These are phyloP conservation scores for Tortrix viridana DNA, from an alignment of 2,888 invertebrate genomes.

Conservation along the genomic window DNA sequence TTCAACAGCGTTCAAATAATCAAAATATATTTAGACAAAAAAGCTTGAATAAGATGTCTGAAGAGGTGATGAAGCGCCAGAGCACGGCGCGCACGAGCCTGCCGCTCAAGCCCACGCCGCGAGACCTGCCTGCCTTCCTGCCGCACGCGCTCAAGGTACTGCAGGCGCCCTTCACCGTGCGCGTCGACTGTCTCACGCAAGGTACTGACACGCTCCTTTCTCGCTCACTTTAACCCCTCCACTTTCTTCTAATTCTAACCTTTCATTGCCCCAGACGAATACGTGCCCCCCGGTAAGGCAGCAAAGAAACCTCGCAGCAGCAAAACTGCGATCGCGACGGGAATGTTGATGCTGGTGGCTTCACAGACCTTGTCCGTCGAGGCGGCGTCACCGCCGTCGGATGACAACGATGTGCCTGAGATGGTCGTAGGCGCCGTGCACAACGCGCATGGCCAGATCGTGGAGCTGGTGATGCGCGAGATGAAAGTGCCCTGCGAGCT, in stretches of 20 bases:
- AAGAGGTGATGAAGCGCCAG: background rate
- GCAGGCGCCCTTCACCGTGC: too few relatives aligned
- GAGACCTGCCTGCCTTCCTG: constrained; percentile 45
- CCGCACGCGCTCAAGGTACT: constrained; percentile 42
- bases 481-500: constrained; percentile 44
- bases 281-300: too few relatives aligned
- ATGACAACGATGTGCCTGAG: background rate
- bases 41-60: background rate
- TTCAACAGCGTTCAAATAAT: background rate
- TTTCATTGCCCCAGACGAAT: too few relatives aligned
- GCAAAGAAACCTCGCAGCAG: too few relatives aligned
- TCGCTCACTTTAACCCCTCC: too few relatives aligned
- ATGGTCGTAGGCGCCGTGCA: constrained; percentile 32
- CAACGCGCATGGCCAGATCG: constrained; percentile 38
- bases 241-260: too few relatives aligned
- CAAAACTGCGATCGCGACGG: too few relatives aligned
- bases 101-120: constrained; percentile 41
- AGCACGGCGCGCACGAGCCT: background rate
- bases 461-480: constrained; percentile 43
- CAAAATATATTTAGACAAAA: background rate
- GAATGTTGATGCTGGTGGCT: too few relatives aligned
- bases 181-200: too few relatives aligned
- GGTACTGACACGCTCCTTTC: too few relatives aligned
- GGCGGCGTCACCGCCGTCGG: constrained; percentile 20
- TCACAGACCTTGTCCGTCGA: too few relatives aligned